Evolutionary conservation across 1,140 invertebrate genomes (phyloP), one percentile per base, ranked within the genome.

Genomic region (Trichomalopsis sarcophagae): DNA sequence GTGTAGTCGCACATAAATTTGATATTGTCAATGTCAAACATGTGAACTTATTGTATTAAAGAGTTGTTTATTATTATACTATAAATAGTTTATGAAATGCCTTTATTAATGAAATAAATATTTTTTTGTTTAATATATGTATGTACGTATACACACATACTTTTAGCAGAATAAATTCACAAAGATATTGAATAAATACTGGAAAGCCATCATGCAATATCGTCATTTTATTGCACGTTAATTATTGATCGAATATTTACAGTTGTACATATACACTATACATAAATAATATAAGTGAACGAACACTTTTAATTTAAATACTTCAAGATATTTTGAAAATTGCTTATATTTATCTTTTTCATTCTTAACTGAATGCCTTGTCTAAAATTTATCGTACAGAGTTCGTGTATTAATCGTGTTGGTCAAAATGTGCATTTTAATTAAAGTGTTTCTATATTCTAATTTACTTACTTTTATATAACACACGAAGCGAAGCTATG

Each of bases 391-490:
- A 1, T 50, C 27, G 2, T 73, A 27, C 17, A 27, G 23, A 11
- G 33, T 4, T 73, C 27, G 69, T 73, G 5, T 36, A 7, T 11
- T 73, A 1, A 73, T 9, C 14, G 33, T 33, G 2, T 73, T 73
- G 69, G 33, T 7, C 27, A 2, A 14, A 30, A 73, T 27, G 74
- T 47, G 23, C 21, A n/a, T 76, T 76, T 5, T 36, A 76, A 76
- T 47, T 44, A 40, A 9, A 40, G 6, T 44, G 30, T 11, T 69
- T 66, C 2, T 27, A 33, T 84, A 13, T 77, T 77, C 69, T 7
- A n/a, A 23, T n/a, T 50, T 84, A 84, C 83, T 84, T 75, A 84
- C 83, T 44, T 47, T 66, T 50, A 80, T 80, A 23, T 62, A 30
- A 27, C 17, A 73, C 17, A 50, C 79, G 83, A 73, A 80, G 83